Base-by-base conservation (phyloP, 2,888 invertebrate species). In the Sinelater perroti region DNA sequence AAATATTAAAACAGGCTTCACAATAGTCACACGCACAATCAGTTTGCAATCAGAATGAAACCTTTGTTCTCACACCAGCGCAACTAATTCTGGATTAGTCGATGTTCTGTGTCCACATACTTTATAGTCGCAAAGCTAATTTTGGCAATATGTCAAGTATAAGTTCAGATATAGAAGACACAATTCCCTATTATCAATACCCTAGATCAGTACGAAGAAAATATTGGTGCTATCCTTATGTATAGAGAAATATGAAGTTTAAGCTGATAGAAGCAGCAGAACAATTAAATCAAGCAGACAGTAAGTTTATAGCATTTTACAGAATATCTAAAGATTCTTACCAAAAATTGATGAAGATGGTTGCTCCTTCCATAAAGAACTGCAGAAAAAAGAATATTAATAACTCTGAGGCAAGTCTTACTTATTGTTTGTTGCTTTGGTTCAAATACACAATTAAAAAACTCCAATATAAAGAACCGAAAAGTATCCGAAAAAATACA, bases 111-210 rank as follows among this genome's bases (percentile, higher is more conserved):
- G 10, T 21, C 21, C 14, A 24, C n/a, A n/a, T n/a, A n/a, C n/a
- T n/a, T n/a, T n/a, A n/a, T n/a, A n/a, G n/a, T n/a, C n/a, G n/a
- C n/a, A n/a, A n/a, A n/a, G n/a, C n/a, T n/a, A n/a, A n/a, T n/a
- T n/a, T n/a, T n/a, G n/a, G n/a, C n/a, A n/a, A n/a, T n/a, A 44
- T 44, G 24, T 21, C 21, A 47, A 47, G 31, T 47, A 40, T 11
- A 33, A 35, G 31, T 40, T 47, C 47, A 30, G 16, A 35, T 16
- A 17, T 17, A 11, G 35, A 35, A 35, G 35, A 35, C 17, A 35
- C 17, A n/a, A 35, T 35, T 35, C 7, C 3, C 4, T 35, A 16
- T 16, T 47, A 47, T 47, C 14, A n/a, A 6, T 35, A 31, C 13
- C 11, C 5, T 5, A 31, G 13, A 31, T n/a, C 5, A 11, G 5